Base-by-base conservation (phyloP, 1,140 invertebrate species). In the Neodiprion pinetum region DNA sequence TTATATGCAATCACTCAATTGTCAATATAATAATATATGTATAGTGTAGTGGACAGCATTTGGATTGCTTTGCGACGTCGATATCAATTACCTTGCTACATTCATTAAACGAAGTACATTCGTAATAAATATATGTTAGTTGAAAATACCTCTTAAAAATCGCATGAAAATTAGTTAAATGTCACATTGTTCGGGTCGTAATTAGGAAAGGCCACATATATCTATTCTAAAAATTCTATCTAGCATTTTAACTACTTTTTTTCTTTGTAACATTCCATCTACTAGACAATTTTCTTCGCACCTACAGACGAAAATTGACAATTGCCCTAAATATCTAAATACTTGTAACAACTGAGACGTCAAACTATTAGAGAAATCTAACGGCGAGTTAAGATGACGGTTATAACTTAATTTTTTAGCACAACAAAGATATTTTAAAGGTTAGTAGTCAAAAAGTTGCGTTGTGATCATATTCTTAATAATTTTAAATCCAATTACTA, bases 131-230 rank as follows among this genome's bases (percentile, higher is more conserved):
- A 8, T 9, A 17, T 61, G 53, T 61, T 12, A 17, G 53, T 61
- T 61, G 53, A 17, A 61, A 61, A 61, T 61, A 17, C n/a, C 4
- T 61, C 11, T 61, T 61, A 61, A 17, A 61, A 61, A 14, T 61
- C n/a, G n/a, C 53, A 61, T 61, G 53, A 61, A 61, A 61, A 61
- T 61, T 17, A 61, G n/a, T 78, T 81, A 77, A 74, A 79, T 79
- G 79, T 82, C 79, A 82, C 80, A 83, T 81, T 80, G 82, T 79
- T 80, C 77, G 83, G 83, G 79, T 85, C 80, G 83, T 82, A 86
- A 79, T 83, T 84, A 86, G 88, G 86, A 85, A 88, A 88, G 87
- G 87, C 87, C 86, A 88, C 87, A 88, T 87, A 87, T 80, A 88
- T 84, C 86, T 88, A 88, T 84, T 85, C 86, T 88, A 87, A 84